These are phyloP conservation scores for Cryptosula pallasiana DNA, from an alignment of 2,888 invertebrate species.

Conservation along the genomic window DNA sequence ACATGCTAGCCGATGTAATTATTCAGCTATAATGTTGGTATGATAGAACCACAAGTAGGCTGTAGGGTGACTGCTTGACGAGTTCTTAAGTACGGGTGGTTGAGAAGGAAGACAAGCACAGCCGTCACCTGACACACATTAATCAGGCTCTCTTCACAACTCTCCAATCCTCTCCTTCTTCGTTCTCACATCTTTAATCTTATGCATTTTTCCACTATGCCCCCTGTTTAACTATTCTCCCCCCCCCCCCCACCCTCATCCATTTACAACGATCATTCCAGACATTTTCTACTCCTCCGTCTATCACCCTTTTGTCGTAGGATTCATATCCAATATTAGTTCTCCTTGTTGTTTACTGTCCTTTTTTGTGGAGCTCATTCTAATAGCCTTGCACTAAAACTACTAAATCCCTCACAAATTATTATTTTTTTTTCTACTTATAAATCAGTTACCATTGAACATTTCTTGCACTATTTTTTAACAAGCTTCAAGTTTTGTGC, in stretches of 20 bases:
- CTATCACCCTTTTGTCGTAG: too few species aligned
- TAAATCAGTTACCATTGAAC: too few species aligned
- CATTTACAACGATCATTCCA: too few species aligned
- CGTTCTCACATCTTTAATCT: neutral
- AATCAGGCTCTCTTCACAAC: neutral
- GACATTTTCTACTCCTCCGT: too few species aligned
- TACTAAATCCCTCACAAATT: too few species aligned
- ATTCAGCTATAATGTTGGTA: neutral
- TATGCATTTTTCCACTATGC: neutral
- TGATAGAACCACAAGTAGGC: neutral
- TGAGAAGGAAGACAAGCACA: neutral
- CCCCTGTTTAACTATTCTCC: neutral
- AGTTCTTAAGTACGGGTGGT: neutral
- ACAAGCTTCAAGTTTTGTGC: too few species aligned
- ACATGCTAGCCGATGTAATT: neutral
- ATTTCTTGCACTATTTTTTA: too few species aligned
- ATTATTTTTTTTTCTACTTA: too few species aligned
- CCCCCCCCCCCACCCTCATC: neutral
- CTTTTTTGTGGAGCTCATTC: too few species aligned
- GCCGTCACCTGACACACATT: neutral
- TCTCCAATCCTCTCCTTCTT: neutral
- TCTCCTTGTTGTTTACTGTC: too few species aligned
- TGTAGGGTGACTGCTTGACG: neutral
- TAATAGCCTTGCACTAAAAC: too few species aligned
- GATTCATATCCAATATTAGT: too few species aligned